These are phyloP conservation scores for Cydia splendana DNA, from an alignment of 1,140 invertebrate species.

Conservation along the genomic window DNA sequence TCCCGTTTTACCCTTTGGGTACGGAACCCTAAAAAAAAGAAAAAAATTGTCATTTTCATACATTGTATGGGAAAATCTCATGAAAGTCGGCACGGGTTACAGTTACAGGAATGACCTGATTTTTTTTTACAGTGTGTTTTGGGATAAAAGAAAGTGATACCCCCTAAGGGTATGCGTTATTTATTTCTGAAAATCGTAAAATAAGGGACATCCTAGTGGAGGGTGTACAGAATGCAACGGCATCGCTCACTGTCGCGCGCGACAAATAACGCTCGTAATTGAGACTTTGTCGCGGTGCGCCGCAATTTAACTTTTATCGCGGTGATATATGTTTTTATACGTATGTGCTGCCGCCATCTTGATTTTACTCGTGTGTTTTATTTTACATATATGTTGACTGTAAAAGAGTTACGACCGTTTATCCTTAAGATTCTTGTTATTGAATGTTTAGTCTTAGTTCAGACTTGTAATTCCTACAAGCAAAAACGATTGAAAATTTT, in stretches of 20 bases:
- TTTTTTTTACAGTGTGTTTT: no score
- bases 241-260: conserved; percentile 20
- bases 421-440: neutral
- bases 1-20: no score
- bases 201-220: no score
- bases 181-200: no score
- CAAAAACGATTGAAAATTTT: no score
- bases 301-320: conserved; percentile 22
- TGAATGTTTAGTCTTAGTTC: neutral
- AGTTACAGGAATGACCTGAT: no score
- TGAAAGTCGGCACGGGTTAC: no score
- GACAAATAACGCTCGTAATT: conserved; percentile 30
- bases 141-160: no score
- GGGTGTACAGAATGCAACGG: neutral
- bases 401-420: neutral
- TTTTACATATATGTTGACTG: neutral
- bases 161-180: no score
- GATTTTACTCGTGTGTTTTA: neutral
- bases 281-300: conserved; percentile 18
- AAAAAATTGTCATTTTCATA: no score
- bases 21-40: no score
- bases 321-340: neutral
- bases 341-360: neutral
- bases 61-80: no score
- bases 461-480: neutral